Evolutionary conservation across 2,797 vertebrate genomes (phyloP), one percentile per base, ranked within the genome.

Genomic region (Australoheros facetus): DNA sequence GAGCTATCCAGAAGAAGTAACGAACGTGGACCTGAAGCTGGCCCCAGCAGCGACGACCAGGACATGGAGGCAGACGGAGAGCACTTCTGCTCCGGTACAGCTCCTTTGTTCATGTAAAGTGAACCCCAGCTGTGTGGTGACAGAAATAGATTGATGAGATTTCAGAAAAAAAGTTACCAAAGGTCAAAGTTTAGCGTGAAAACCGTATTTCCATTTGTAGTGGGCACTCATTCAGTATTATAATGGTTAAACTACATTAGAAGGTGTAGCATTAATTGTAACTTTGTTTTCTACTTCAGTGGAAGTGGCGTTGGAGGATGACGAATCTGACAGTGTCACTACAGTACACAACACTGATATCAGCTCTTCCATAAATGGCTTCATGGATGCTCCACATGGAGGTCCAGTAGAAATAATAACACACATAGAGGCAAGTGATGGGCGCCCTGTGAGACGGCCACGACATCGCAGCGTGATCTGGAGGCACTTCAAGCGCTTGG

Each of bases 381-480:
- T 90, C 54, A 71, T 87, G 32, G 82, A 86, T 10, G 71, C 78
- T 14, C 79, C 79, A 3, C 80, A 86, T 10, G 83, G 71, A 78
- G 30, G 11, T 58, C 17, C 73, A 23, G 77, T 26, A 60, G 56
- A 77, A 45, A 53, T 55, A 57, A n/a, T 14, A 2, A 12, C 69
- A 30, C 79, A 75, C 4, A n/a, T 37, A 42, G 60, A 56, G 8
- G 45, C 2, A 1, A 73, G 62, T 4, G 74, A 77, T 14, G 73
- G 82, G 26, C 74, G 3, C 13, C 77, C 80, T 3, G 71, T 80
- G 1, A 87, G 55, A 26, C 86, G 86, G 0, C 86, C 4, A 1
- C 78, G 70, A 17, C 83, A 73, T 56, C 90, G 91, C 64, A 96
- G 94, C 59, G 82, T 91, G 12, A 92, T 95, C 48, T 96, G 95